These are phyloP conservation scores for Empis livida DNA, from an alignment of 2,888 invertebrate genomes.

Conservation along the genomic window DNA sequence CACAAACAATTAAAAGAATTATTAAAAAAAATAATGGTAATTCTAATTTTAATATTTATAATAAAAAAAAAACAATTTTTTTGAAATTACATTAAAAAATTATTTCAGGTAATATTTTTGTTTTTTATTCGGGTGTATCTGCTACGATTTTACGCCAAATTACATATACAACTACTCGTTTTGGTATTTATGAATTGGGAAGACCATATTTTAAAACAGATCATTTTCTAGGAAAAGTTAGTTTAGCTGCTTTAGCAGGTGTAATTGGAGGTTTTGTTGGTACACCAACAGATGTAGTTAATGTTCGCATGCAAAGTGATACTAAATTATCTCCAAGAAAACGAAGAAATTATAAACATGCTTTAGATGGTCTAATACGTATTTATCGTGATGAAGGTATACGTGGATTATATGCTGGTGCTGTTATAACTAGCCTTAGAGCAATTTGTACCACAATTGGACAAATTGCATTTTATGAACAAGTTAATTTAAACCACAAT, in stretches of 20 bases:
- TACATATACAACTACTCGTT: too few relatives aligned
- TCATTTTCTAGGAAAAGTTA: slow-evolving; percentile 32
- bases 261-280: slow-evolving; percentile 85
- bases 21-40: too few relatives aligned
- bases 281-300: slow-evolving; percentile 94
- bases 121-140: too few relatives aligned
- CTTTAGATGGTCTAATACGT: slow-evolving; percentile 74
- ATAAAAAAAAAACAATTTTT: too few relatives aligned
- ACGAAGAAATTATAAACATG: slow-evolving; percentile 92
- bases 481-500: slow-evolving; percentile 39
- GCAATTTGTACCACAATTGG: slow-evolving; percentile 95
- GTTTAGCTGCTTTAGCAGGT: slow-evolving; percentile 74
- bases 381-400: slow-evolving; percentile 76
- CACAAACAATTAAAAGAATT: too few relatives aligned
- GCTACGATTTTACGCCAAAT: too few relatives aligned
- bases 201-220: too few relatives aligned
- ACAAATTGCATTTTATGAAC: slow-evolving; percentile 94
- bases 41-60: too few relatives aligned
- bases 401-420: slow-evolving; percentile 71
- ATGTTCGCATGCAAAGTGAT: slow-evolving; percentile 99
- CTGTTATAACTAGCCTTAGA: slow-evolving; percentile 70
- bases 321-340: slow-evolving; percentile 74
- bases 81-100: too few relatives aligned
- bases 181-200: too few relatives aligned
- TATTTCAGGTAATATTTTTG: too few relatives aligned